Base-by-base conservation (phyloP, 2,113 vertebrate genomes). In the Phalacrocorax brasilianus region DNA sequence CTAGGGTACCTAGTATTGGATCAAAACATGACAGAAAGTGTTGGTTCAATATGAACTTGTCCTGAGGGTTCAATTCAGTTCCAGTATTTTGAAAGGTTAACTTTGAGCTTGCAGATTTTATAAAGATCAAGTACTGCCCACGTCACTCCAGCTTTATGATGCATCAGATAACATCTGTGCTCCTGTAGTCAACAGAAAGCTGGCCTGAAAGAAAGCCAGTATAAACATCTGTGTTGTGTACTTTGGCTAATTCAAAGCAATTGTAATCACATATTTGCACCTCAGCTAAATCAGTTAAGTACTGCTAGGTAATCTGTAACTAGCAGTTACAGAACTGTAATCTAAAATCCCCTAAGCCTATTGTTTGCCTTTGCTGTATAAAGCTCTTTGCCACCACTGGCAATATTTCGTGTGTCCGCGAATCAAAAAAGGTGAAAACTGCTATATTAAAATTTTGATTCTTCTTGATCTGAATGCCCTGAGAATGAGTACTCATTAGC, bases 201-300 rank as follows among this genome's bases (percentile, higher is more conserved):
- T 74, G 63, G 42, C 50, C 67, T 93, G 83, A 91, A 89, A 88
- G 68, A 59, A 77, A 76, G 68, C 63, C 68, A 86, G 42, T 33
- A 15, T 71, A 92, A 97, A 84, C 42, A 77, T 81, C 79, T 7
- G 4, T 38, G 24, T 55, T 77, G 65, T 91, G 80, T 95, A 30
- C 76, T 95, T 71, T 75, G 91, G 83, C 86, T 81, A n/a, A 89
- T 71, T 93, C 68, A 81, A 63, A 65, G 92, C 80, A 86, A 84
- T 74, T 52, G 68, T 84, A 63, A 66, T 84, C 17, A 35, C 7
- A 12, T 81, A 40, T 83, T 80, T 93, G 68, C 87, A 91, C 80
- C 79, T 77, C n/a, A 84, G 28, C 22, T 56, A 61, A 28, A 86
- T 91, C 68, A 63, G 55, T 74, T 63, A 67, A 77, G 18, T 70